phyloP scores from a whole-genome alignment of 1,140 invertebrate species.

The Papilio polyxenes region DNA sequence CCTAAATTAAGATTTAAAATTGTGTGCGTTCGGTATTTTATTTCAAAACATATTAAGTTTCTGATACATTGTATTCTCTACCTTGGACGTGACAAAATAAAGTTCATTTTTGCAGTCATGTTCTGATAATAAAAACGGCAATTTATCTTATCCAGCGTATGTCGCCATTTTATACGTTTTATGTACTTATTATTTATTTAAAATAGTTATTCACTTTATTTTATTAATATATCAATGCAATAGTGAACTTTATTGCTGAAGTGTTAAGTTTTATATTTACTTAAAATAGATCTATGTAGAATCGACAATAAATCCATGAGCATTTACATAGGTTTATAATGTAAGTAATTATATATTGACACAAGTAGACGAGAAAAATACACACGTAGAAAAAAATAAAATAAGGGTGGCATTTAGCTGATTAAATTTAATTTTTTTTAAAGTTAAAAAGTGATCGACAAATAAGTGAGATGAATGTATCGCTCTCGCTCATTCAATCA shows the following conservation, averaged over 20 bases:
- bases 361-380: no score
- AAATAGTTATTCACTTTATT: neutral
- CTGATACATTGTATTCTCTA: neutral
- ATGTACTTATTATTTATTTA: constrained; percentile 1
- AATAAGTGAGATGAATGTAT: neutral
- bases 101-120: neutral
- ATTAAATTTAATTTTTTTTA: no score
- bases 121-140: neutral
- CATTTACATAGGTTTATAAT: neutral
- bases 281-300: neutral
- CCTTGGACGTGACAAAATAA: neutral
- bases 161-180: neutral
- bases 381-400: no score
- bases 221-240: neutral
- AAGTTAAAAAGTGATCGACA: neutral
- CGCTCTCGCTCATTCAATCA: neutral
- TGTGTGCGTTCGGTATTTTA: constrained; percentile 65
- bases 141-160: neutral
- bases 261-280: neutral
- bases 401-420: no score
- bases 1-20: neutral
- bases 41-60: neutral
- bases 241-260: constrained; percentile 7
- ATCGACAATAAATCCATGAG: neutral
- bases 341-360: neutral